Percentiles rank a stretch among this genome's conserved stretches.
These are phyloP conservation scores for Sminthurinus signatus DNA, from an alignment of 1,140 invertebrate species.

Conservation along the genomic window DNA sequence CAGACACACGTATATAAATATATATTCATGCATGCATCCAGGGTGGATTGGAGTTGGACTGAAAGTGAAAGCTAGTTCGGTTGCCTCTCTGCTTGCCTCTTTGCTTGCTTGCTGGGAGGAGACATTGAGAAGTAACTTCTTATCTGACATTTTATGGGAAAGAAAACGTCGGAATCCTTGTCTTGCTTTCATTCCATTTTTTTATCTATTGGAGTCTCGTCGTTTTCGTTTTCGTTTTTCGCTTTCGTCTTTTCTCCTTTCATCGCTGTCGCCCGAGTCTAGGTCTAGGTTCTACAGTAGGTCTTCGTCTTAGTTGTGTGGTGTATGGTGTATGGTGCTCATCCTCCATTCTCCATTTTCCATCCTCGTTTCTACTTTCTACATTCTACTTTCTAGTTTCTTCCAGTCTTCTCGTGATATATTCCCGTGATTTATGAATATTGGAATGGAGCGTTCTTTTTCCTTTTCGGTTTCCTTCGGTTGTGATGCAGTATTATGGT, in stretches of 20 bases:
- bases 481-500: too few relatives aligned
- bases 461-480: conserved; percentile 6
- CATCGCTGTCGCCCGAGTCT: neutral
- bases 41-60: too few relatives aligned
- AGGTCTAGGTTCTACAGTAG: too few relatives aligned
- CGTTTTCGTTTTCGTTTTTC: neutral
- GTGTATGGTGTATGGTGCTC: too few relatives aligned
- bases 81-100: too few relatives aligned
- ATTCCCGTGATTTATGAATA: conserved; percentile 36
- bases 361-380: neutral
- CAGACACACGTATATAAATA: too few relatives aligned
- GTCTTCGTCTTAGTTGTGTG: too few relatives aligned
- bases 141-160: conserved; percentile 35
- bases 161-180: conserved; percentile 24
- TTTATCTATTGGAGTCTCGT: neutral
- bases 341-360: neutral
- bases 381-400: neutral
- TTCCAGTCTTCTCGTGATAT: neutral
- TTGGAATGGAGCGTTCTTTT: conserved; percentile 23
- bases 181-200: conserved; percentile 31
- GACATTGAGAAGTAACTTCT: conserved; percentile 5
- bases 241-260: neutral
- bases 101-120: neutral
- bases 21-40: too few relatives aligned
- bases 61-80: neutral